Conservation (phyloP, 1,140 invertebrate genomes). For the Pseudomyrmex flavicornis region DNA sequence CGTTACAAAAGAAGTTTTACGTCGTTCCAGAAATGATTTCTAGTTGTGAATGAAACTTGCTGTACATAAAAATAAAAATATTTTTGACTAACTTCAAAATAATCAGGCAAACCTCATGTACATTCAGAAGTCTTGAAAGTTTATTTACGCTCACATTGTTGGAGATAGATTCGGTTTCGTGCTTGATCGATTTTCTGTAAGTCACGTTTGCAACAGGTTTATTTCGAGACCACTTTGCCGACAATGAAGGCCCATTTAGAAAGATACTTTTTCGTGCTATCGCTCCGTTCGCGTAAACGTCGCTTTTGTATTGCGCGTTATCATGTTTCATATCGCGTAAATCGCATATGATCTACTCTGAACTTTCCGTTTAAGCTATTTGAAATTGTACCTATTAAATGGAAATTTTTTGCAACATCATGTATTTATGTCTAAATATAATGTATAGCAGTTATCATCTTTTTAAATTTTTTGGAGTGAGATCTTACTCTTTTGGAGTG, state of each 20-base stretch:
- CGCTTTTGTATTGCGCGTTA: conserved; percentile 66
- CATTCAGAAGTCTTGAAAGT: background rate
- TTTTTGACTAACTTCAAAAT: background rate
- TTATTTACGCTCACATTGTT: conserved; percentile 25
- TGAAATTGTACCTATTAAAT: too few relatives aligned
- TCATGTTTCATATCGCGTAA: conserved; percentile 67
- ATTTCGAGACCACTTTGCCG: conserved; percentile 66
- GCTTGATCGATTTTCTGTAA: conserved; percentile 66
- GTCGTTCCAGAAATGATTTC: conserved; percentile 70
- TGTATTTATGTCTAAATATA: background rate
- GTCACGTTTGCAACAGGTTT: conserved; percentile 55
- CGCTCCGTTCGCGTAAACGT: conserved; percentile 16
- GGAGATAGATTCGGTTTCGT: conserved; percentile 17
- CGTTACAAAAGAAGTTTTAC: background rate
- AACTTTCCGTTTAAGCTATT: too few relatives aligned
- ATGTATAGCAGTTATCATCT: background rate
- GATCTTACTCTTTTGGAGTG: too few relatives aligned
- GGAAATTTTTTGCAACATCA: background rate
- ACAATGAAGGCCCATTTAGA: conserved; percentile 66
- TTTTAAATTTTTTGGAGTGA: too few relatives aligned
- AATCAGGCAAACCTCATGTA: background rate
- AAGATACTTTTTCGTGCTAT: conserved; percentile 69
- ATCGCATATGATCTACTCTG: background rate
- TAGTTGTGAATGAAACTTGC: conserved; percentile 64
- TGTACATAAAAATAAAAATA: conserved; percentile 20